Conservation (phyloP, 2,888 invertebrate genomes). For the Microplitis deprimator region DNA sequence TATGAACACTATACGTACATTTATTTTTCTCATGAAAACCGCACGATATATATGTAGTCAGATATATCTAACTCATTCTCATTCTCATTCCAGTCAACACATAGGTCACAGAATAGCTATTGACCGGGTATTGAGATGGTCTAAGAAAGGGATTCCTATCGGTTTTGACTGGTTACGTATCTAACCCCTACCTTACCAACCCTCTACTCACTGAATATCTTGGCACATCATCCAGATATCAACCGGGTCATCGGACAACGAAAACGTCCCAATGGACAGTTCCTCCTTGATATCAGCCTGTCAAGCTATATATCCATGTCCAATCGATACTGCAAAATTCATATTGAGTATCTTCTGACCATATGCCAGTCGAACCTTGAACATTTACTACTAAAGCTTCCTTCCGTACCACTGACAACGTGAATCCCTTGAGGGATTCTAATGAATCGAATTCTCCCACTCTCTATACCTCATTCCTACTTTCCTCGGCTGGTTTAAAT, state of each 20-base stretch:
- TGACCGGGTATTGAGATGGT: conserved; percentile 14
- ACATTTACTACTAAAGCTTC: conserved; percentile 40
- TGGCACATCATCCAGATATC: conserved; percentile 54
- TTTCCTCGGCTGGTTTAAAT: not conserved
- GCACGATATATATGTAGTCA: not conserved
- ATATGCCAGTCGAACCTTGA: not conserved
- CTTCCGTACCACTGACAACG: conserved; percentile 32
- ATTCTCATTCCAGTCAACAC: conserved; percentile 27
- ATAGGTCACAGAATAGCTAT: conserved; percentile 15
- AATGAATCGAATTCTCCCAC: conserved; percentile 52
- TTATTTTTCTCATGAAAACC: not conserved
- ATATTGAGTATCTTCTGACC: conserved; percentile 49
- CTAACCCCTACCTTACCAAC: conserved; percentile 9
- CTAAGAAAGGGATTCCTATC: conserved; percentile 43
- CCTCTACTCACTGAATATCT: conserved; percentile 49
- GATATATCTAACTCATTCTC: conserved; percentile 10
- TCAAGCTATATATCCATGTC: conserved; percentile 45
- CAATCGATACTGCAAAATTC: conserved; percentile 58
- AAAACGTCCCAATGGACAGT: conserved; percentile 50
- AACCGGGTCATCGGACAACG: conserved; percentile 57
- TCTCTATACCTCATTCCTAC: not conserved
- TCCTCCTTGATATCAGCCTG: conserved; percentile 52
- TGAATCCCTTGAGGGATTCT: conserved; percentile 40
- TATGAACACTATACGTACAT: not conserved
- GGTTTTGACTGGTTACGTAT: conserved; percentile 15